Percentiles rank a stretch among this genome's conserved stretches.
Conservation (phyloP, 2,797 vertebrate genomes). For the Poeciliopsis presidionis region DNA sequence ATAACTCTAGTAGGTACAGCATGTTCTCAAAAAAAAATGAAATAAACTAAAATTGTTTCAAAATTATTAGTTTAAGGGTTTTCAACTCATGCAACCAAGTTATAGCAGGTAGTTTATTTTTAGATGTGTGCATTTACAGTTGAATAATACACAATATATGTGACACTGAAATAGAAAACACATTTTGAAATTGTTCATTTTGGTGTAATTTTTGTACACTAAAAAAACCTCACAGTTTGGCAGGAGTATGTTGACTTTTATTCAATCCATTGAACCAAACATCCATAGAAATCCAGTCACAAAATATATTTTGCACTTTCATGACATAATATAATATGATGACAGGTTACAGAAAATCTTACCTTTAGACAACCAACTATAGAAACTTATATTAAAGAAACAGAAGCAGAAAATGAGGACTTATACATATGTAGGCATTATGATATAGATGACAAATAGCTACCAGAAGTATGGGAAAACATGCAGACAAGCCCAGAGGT, state of each 20-base stretch:
- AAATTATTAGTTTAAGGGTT: not conserved
- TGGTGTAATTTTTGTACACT: not conserved
- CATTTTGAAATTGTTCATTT: not conserved
- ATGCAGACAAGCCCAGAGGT: not conserved
- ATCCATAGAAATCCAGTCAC: not conserved
- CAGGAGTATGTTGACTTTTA: not conserved
- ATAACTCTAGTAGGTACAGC: not conserved
- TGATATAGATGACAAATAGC: not conserved
- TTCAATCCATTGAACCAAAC: not conserved
- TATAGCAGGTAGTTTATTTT: not conserved
- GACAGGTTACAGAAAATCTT: not conserved
- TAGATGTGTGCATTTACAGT: not conserved
- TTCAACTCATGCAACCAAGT: not conserved
- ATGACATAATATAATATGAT: not conserved
- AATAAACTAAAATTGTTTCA: not conserved
- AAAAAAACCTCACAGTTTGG: not conserved
- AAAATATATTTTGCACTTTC: not conserved
- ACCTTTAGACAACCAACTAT: not conserved
- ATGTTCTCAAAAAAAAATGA: not conserved
- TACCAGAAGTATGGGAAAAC: not conserved
- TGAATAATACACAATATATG: not conserved
- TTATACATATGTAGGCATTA: not conserved
- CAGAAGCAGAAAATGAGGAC: not conserved
- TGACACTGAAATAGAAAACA: not conserved
- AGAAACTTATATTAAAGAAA: not conserved